Conservation (phyloP, 2,888 invertebrate genomes). For the Colletes collaris region DNA sequence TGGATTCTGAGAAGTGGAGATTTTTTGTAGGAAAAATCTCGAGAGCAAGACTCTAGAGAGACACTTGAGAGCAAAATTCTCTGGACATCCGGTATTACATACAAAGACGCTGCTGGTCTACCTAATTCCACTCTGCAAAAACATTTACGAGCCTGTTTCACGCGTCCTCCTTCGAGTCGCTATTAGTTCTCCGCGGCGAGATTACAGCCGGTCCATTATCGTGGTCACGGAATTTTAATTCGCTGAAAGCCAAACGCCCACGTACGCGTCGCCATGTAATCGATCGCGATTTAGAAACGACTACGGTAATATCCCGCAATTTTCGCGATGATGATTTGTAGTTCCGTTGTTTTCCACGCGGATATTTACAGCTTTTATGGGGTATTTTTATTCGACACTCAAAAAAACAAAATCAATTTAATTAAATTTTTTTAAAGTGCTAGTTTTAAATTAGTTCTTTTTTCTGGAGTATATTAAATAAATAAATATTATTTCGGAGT, state of each 20-base stretch:
- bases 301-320: constrained; percentile 45
- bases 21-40: no score
- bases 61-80: no score
- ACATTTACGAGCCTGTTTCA: background rate
- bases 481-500: no score
- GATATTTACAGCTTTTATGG: constrained; percentile 33
- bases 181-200: constrained; percentile 4
- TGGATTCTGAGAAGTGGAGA: no score
- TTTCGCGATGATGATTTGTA: constrained; percentile 47
- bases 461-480: no score
- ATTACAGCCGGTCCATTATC: constrained; percentile 30
- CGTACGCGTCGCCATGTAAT: constrained; percentile 33
- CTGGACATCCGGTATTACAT: no score
- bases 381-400: no score
- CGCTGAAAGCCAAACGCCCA: constrained; percentile 39
- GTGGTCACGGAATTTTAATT: constrained; percentile 45
- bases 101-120: no score
- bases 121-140: background rate
- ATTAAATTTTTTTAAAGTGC: no score
- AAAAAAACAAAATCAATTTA: no score
- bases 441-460: no score
- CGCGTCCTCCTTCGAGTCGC: constrained; percentile 2
- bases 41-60: no score
- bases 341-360: constrained; percentile 27
- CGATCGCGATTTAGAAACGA: constrained; percentile 56